Base-by-base conservation (phyloP, 2,113 vertebrate genomes). In the Microcebus ravelobensis region DNA sequence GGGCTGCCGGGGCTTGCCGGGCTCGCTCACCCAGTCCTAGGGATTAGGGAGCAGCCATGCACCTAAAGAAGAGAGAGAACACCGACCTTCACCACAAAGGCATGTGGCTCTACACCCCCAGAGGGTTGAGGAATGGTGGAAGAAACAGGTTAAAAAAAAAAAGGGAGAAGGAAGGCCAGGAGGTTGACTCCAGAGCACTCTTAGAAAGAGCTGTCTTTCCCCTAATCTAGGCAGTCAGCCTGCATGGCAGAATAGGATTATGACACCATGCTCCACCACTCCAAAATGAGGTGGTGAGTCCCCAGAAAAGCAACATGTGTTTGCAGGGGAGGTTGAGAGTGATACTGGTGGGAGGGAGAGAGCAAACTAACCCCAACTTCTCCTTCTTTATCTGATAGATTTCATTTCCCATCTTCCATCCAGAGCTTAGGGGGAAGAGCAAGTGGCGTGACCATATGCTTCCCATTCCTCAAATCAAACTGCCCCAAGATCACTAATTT, bases 1-100 rank as follows among this genome's bases (percentile, higher is more conserved):
- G 68, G 79, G 87, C 90, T 86, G 88, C 96, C 86, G 52, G 3
- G 65, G 67, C 89, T 76, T 42, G 36, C 93, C 31, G 29, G 52
- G 48, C 83, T 91, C 48, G 82, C 85, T 55, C n/a, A 31, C 39
- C 55, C 61, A 8, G 50, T 31, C 31, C 85, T 61, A 84, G 25
- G 48, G 48, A 70, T 98, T 97, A 99, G 97, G 90, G 95, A 93
- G 96, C 34, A 68, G 97, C 97, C 98, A 98, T 97, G 84, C 55
- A 98, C 97, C 99, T 99, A 98, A 36, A 90, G 96, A 95, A 31
- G 96, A 85, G 61, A 97, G 61, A 76, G 89, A 76, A 70, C 71
- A 80, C 17, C 79, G 81, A 34, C 23, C 21, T 18, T 96, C 70
- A 97, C 59, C 42, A 93, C 61, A 68, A 65, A 84, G 50, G 20